These are phyloP conservation scores for Stictocephala bisonia DNA, from an alignment of 2,888 invertebrate species.

Conservation along the genomic window DNA sequence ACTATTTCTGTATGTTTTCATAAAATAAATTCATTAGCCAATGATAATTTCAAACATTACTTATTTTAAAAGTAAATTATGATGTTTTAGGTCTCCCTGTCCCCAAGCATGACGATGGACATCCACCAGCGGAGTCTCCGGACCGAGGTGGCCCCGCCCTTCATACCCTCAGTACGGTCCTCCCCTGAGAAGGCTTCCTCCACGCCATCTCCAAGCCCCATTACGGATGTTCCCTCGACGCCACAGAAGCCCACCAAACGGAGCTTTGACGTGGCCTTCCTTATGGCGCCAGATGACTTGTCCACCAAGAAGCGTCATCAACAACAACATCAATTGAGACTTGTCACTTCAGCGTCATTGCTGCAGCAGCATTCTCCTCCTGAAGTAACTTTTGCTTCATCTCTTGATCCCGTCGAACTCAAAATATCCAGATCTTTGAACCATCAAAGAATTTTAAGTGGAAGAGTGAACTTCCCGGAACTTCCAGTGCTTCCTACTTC, in stretches of 20 bases:
- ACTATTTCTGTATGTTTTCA: too few species aligned
- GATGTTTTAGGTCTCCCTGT: neutral
- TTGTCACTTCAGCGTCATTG: conserved; percentile 60
- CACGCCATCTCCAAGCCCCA: neutral
- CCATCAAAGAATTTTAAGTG: conserved; percentile 63
- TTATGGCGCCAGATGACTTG: conserved; percentile 85
- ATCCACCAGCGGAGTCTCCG: conserved; percentile 44
- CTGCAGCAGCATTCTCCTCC: conserved; percentile 55
- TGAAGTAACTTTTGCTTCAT: conserved; percentile 67
- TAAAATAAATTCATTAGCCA: too few species aligned
- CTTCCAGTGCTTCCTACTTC: conserved; percentile 64
- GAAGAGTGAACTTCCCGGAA: neutral
- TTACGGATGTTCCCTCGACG: conserved; percentile 11
- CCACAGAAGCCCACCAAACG: conserved; percentile 69
- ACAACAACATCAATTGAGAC: conserved; percentile 64
- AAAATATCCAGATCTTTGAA: conserved; percentile 67
- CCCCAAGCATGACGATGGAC: conserved; percentile 45
- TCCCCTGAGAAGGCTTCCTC: conserved; percentile 11
- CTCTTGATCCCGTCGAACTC: conserved; percentile 67
- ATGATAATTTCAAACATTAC: too few species aligned
- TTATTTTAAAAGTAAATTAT: too few species aligned
- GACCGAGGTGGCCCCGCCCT: conserved; percentile 19
- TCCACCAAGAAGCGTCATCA: conserved; percentile 62
- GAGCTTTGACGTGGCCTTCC: conserved; percentile 90
- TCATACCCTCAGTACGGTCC: neutral